Conservation (phyloP, 2,888 invertebrate genomes). For the Mimumesa dahlbomi region DNA sequence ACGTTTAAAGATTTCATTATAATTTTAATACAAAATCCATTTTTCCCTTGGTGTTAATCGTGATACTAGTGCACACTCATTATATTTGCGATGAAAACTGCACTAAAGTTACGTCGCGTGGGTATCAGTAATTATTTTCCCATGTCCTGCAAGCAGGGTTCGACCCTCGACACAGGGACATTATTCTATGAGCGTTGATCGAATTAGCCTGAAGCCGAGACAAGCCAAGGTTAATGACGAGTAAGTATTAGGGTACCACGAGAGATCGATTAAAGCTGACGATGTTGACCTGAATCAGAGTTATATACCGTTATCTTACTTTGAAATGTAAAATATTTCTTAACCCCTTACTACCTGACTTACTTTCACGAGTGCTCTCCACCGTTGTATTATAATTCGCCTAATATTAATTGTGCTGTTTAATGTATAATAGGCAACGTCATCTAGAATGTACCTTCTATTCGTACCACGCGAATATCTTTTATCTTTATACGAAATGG, state of each 20-base stretch:
- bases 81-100: not conserved
- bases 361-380: not conserved
- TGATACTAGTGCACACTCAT: not conserved
- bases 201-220: slow-evolving; percentile 56
- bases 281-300: slow-evolving; percentile 18
- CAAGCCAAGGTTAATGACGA: slow-evolving; percentile 67
- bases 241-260: slow-evolving; percentile 38
- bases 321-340: not conserved
- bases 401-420: too few species aligned
- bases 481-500: too few species aligned
- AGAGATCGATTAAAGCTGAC: slow-evolving; percentile 44
- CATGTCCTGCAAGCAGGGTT: slow-evolving; percentile 27
- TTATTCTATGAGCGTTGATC: slow-evolving; percentile 59
- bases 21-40: not conserved
- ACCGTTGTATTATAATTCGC: not conserved
- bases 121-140: slow-evolving; percentile 33
- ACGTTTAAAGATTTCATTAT: too few species aligned
- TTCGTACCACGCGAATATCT: too few species aligned
- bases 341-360: not conserved
- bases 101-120: slow-evolving; percentile 4
- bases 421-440: too few species aligned
- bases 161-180: slow-evolving; percentile 39
- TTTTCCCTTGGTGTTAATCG: not conserved
- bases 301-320: not conserved
- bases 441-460: too few species aligned